Percentiles rank a stretch among this genome's conserved stretches.
Conservation (phyloP, 2,797 vertebrate genomes). For the Triplophysa bombifrons region DNA sequence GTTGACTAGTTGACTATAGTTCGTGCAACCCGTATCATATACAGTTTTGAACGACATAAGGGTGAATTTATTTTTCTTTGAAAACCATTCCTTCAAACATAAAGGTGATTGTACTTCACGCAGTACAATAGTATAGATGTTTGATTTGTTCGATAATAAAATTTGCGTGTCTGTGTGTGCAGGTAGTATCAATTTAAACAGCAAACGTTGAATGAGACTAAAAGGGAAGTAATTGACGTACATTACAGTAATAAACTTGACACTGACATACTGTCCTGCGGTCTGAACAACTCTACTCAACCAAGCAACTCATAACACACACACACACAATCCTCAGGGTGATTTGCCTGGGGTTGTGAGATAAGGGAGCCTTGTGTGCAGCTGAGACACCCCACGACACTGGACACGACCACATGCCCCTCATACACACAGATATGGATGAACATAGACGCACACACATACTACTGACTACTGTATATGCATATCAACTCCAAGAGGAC, state of each 20-base stretch:
- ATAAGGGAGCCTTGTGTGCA: conserved; percentile 57
- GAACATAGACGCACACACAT: background rate
- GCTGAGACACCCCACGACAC: conserved; percentile 34
- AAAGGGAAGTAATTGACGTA: conserved; percentile 50
- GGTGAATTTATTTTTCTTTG: too few relatives aligned
- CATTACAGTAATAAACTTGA: conserved; percentile 62
- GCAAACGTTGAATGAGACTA: conserved; percentile 20
- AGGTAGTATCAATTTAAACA: conserved; percentile 27
- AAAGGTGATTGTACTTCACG: too few relatives aligned
- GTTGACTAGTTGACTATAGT: too few relatives aligned
- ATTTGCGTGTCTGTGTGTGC: background rate
- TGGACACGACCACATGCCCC: conserved; percentile 20
- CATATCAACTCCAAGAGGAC: too few relatives aligned
- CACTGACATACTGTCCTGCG: conserved; percentile 51
- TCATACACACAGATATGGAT: conserved; percentile 7
- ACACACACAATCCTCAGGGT: conserved; percentile 55
- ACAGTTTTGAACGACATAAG: too few relatives aligned
- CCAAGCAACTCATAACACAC: conserved; percentile 5
- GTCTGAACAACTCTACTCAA: conserved; percentile 37
- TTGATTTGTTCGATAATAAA: background rate
- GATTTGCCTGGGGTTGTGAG: conserved; percentile 57
- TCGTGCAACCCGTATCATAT: too few relatives aligned
- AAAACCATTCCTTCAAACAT: too few relatives aligned
- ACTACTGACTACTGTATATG: background rate
- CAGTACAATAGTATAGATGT: too few relatives aligned